These are phyloP conservation scores for Amazona guildingii DNA, from an alignment of 2,113 vertebrate genomes.

Conservation along the genomic window DNA sequence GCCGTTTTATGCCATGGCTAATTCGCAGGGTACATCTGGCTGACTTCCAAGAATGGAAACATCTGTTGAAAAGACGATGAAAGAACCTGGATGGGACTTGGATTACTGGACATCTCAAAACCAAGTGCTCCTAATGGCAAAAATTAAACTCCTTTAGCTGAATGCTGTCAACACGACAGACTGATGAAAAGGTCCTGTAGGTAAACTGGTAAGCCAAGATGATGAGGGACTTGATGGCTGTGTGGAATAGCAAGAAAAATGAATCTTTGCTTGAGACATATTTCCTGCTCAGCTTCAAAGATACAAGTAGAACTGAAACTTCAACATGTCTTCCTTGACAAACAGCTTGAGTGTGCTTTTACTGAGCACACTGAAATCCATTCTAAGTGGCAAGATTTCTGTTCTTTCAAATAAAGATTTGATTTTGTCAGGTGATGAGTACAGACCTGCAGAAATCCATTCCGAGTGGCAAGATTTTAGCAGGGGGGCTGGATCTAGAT, in stretches of 20 bases:
- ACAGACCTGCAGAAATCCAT: background rate
- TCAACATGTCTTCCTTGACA: background rate
- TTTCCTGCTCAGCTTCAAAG: slow-evolving; percentile 7
- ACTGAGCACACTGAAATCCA: background rate
- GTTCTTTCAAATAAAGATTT: background rate
- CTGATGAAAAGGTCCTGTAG: background rate
- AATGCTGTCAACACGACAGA: background rate
- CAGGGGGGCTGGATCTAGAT: too few relatives aligned
- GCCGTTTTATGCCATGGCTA: background rate
- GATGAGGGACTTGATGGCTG: background rate
- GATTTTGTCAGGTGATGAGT: background rate
- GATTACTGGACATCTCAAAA: background rate
- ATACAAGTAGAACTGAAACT: background rate
- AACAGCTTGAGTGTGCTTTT: background rate
- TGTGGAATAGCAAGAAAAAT: background rate
- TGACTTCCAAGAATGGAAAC: slow-evolving; percentile 6
- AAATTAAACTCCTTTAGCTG: background rate
- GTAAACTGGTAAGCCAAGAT: background rate
- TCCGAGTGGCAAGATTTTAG: background rate
- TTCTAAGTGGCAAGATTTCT: background rate
- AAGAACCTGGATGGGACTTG: slow-evolving; percentile 20
- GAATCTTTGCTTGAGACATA: background rate
- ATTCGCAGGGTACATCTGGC: background rate
- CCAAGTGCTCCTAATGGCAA: background rate
- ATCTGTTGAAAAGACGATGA: slow-evolving; percentile 15